Evolutionary conservation across 2,888 invertebrate genomes (phyloP), one percentile per base, ranked within the genome.

Genomic region (Loripinus fragilis): DNA sequence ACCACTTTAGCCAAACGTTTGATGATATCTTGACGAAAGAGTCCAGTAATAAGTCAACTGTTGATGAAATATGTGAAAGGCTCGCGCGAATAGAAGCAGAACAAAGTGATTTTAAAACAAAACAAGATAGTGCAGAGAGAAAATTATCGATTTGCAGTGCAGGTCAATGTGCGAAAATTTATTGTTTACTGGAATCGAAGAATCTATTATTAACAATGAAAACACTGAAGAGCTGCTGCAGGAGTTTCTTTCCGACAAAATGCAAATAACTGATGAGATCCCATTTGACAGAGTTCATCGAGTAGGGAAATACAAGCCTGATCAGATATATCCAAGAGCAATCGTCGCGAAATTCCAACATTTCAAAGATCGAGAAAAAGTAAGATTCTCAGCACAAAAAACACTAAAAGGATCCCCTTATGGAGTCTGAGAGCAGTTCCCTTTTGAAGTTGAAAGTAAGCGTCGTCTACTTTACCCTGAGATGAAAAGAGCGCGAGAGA

Each of bases 351-450:
- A 76, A 38, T n/a, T n/a, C n/a, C n/a, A n/a, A n/a, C n/a, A n/a
- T 76, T 71, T 71, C 52, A 68, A 76, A 66, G 76, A 76, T n/a
- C 64, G 45, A n/a, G 76, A 67, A 66, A 23, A 28, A 12, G 35
- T 76, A 8, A 17, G 72, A 28, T 33, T 23, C 41, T n/a, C 45
- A 1, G 71, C 76, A 42, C 60, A 55, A 35, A 23, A 33, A 7
- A 33, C 52, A 10, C 60, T 76, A 1, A 68, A 42, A 55, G 60
- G 60, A 20, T 67, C 28, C 23, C 25, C 10, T 7, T 76, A 67
- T 67, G 42, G 67, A 5, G 68, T 76, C 8, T 67, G 66, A 25
- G 71, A 76, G 38, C 71, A 76, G 28, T 76, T 67, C 35, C 76
- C 76, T n/a, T 3, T 8, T 2, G 67, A 71, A 71, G 67, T 71